A percentile compares a stretch with the other conserved stretches of the same genome.
These are phyloP conservation scores for Delia radicum DNA, from an alignment of 1,140 invertebrate genomes.

Conservation along the genomic window DNA sequence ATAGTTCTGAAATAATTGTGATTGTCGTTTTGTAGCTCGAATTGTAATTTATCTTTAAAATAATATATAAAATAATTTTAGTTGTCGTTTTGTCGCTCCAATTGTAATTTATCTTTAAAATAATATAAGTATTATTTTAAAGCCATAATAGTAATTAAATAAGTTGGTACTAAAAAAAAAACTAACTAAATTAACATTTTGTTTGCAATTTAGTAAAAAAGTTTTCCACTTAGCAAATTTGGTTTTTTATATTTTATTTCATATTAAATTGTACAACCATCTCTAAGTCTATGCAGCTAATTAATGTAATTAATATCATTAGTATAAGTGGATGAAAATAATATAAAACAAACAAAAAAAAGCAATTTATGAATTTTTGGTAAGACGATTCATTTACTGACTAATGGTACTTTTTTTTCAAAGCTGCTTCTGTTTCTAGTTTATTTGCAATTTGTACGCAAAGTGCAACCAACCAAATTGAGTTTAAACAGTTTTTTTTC, in stretches of 20 bases:
- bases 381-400: background rate
- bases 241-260: background rate
- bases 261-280: background rate
- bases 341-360: background rate
- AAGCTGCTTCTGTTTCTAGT: background rate
- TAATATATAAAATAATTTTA: no score
- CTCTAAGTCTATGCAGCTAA: background rate
- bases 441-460: background rate
- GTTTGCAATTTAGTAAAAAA: background rate
- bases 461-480: background rate
- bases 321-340: background rate
- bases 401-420: background rate
- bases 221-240: background rate
- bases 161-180: background rate
- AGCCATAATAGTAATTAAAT: no score
- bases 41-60: no score
- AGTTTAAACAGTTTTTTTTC: background rate
- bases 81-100: no score
- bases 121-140: no score
- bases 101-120: no score
- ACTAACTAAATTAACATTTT: background rate
- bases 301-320: conserved; percentile 2
- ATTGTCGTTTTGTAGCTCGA: no score
- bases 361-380: background rate
- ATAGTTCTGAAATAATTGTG: no score